These are phyloP conservation scores for Pachliopta kotzebuea DNA, from an alignment of 2,888 invertebrate species.

Conservation along the genomic window DNA sequence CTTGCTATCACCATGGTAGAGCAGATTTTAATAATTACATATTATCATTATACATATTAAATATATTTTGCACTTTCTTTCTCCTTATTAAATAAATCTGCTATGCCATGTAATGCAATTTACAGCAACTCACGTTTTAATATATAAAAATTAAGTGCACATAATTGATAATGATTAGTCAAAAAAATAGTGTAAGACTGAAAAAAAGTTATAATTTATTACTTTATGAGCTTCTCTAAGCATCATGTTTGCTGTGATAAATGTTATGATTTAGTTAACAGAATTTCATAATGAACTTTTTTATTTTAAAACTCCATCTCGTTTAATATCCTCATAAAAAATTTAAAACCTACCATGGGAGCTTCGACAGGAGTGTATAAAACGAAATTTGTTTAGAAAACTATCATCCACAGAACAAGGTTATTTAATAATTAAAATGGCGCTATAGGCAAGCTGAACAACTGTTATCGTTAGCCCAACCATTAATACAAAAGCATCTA, in stretches of 20 bases:
- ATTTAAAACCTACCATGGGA: neutral
- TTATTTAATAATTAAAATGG: neutral
- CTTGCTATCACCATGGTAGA: conserved; percentile 53
- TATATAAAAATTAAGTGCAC: conserved; percentile 68
- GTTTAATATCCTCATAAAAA: neutral
- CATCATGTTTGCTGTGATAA: conserved; percentile 69
- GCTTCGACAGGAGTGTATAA: neutral
- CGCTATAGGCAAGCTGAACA: neutral
- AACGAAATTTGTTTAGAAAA: neutral
- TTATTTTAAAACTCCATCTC: neutral
- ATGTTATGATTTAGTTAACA: conserved; percentile 30
- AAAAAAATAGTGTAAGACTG: conserved; percentile 73
- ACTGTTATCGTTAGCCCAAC: neutral
- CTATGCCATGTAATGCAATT: conserved; percentile 49
- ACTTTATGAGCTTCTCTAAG: conserved; percentile 52
- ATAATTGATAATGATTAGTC: conserved; percentile 56
- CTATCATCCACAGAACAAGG: too few relatives aligned
- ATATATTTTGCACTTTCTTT: conserved; percentile 11
- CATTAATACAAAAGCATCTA: neutral
- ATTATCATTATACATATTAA: conserved; percentile 29
- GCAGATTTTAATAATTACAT: conserved; percentile 40
- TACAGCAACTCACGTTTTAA: conserved; percentile 62
- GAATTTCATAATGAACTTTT: neutral
- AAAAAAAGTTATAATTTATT: conserved; percentile 42
- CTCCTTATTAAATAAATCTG: conserved; percentile 38